Evolutionary conservation across 2,888 invertebrate genomes (phyloP), one percentile per base, ranked within the genome.

Genomic region (Nezara viridula): DNA sequence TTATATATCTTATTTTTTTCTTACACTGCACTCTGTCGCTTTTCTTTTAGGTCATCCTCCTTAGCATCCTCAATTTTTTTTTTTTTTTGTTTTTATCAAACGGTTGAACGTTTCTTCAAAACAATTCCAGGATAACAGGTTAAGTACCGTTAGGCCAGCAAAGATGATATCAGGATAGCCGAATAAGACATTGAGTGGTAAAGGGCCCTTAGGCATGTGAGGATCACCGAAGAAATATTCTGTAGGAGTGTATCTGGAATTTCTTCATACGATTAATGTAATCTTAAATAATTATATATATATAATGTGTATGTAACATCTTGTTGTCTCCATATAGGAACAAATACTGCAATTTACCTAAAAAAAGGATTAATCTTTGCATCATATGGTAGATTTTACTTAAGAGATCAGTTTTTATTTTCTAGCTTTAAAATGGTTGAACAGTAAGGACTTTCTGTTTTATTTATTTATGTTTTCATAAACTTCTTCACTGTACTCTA

Each of bases 151-250:
- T 44, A 81, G 24, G 44, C 44, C 81, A 27, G 81, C n/a, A 44
- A 81, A 47, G 81, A 81, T 81, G 81, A 81, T 44, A 81, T 44
- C n/a, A 81, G 44, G 81, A 81, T 44, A 81, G 44, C 81, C 81
- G 44, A 81, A 81, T 77, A 77, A 77, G 77, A 77, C 77, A 77
- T 81, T 81, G 44, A 81, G 24, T 81, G 40, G 44, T 21, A 44
- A 24, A 32, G 12, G 40, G 44, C 32, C 9, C 44, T 0, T 37
- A 44, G 44, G 81, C 2, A 44, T 44, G 44, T 47, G 66, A 9
- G 16, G 66, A 73, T 16, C 37, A 19, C 7, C 19, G 66, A 73
- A 73, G 37, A 73, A 73, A 37, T 37, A 73, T 37, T 73, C 7
- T 9, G 16, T 9, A 73, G 37, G 37, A 7, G 1, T 19, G 3